A percentile compares a stretch with the other conserved stretches of the same genome.
Evolutionary conservation across 2,888 invertebrate species (phyloP).

Genomic region (Pyrocoelia pectoralis): DNA sequence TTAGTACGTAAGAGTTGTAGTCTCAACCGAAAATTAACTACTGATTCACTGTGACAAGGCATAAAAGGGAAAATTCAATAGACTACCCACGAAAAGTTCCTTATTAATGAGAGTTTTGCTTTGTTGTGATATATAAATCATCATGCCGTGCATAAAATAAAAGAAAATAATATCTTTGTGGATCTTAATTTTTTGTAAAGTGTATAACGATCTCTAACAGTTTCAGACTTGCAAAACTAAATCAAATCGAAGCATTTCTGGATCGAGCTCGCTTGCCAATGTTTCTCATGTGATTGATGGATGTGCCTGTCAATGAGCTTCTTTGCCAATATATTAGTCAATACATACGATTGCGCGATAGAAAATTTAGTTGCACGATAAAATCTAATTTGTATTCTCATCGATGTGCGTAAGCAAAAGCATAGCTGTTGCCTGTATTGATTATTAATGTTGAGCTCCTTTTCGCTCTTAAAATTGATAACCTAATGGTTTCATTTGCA

Average conservation of each 20-base stretch:
- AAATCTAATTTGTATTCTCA: slow-evolving; percentile 32
- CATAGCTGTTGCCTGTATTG: slow-evolving; percentile 25
- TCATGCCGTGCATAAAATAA: too few species aligned
- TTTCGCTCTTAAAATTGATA: slow-evolving; percentile 11
- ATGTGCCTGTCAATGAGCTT: slow-evolving; percentile 32
- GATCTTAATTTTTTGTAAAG: too few species aligned
- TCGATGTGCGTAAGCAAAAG: slow-evolving; percentile 28
- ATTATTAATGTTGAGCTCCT: slow-evolving; percentile 33
- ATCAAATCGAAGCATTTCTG: slow-evolving; percentile 9
- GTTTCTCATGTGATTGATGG: slow-evolving; percentile 29
- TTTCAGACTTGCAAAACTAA: slow-evolving; percentile 18
- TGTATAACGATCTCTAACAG: slow-evolving; percentile 7
- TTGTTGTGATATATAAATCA: too few species aligned
- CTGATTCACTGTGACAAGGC: too few species aligned
- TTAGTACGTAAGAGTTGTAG: too few species aligned
- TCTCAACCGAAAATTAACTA: too few species aligned
- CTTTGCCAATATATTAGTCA: slow-evolving; percentile 35
- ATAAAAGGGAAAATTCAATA: too few species aligned
- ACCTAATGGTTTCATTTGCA: too few species aligned
- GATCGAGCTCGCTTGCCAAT: slow-evolving; percentile 25
- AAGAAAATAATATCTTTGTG: too few species aligned
- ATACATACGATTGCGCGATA: slow-evolving; percentile 34
- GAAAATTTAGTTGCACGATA: slow-evolving; percentile 34
- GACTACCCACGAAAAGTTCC: too few species aligned
- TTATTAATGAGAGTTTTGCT: too few species aligned